Conservation (phyloP, 2,113 vertebrate species). For the Odobenus rosmarus region DNA sequence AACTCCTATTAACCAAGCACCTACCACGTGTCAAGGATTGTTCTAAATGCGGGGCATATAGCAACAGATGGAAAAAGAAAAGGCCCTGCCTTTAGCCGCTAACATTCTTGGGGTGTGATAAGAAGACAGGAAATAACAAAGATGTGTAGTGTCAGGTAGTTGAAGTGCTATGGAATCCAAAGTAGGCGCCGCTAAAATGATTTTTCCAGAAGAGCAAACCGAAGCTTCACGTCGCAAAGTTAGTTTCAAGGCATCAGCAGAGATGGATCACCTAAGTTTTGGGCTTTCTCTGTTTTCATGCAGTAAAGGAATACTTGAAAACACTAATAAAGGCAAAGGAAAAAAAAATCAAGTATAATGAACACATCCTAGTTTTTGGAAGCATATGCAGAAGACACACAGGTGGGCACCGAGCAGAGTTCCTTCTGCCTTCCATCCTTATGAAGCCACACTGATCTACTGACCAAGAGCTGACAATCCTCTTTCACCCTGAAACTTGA, state of each 20-base stretch:
- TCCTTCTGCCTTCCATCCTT: no score
- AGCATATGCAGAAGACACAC: background rate
- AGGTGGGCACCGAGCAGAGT: fast-evolving
- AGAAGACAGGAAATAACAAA: background rate
- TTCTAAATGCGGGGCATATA: background rate
- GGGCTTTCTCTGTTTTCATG: background rate
- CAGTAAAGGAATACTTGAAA: background rate
- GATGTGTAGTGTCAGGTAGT: fast-evolving
- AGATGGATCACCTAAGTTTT: background rate
- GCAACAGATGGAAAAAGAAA: background rate
- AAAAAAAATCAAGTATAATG: fast-evolving
- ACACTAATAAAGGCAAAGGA: background rate
- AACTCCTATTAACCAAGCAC: background rate
- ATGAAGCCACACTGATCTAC: fast-evolving
- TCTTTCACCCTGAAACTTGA: background rate
- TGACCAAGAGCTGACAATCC: background rate
- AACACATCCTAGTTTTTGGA: fast-evolving
- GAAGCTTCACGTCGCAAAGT: background rate
- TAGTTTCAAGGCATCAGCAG: background rate
- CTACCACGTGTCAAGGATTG: fast-evolving
- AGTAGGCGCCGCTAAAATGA: no score
- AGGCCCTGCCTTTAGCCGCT: background rate
- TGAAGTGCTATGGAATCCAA: fast-evolving
- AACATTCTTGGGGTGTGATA: fast-evolving
- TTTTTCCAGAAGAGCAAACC: no score